Percentiles rank a stretch among this genome's conserved stretches.
phyloP scores from a whole-genome alignment of 1,140 invertebrate species.

The Nylanderia fulva region DNA sequence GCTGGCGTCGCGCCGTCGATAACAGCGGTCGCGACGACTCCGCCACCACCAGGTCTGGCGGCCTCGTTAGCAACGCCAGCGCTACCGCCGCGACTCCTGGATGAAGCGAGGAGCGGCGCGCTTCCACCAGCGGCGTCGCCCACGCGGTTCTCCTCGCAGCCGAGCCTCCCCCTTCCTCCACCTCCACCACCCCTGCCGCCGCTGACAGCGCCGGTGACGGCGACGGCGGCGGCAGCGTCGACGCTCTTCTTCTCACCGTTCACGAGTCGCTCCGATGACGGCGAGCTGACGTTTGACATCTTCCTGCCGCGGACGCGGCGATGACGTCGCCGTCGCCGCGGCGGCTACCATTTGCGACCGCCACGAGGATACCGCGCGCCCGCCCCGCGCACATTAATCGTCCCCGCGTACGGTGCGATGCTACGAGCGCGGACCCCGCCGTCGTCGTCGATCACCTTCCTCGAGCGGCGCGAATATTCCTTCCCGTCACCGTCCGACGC shows the following conservation, averaged over 20 bases:
- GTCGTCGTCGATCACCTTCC: not conserved
- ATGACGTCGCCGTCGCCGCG: conserved; percentile 59
- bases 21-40: conserved; percentile 51
- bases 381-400: conserved; percentile 74
- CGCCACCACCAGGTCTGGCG: too few species aligned
- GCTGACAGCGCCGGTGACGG: conserved; percentile 41
- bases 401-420: conserved; percentile 30
- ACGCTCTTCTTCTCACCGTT: conserved; percentile 75
- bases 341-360: conserved; percentile 70
- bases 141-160: not conserved
- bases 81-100: not conserved
- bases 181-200: conserved; percentile 13
- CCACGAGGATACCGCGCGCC: conserved; percentile 76
- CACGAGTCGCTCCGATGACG: conserved; percentile 71
- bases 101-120: not conserved
- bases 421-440: not conserved
- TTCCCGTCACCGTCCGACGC: too few species aligned
- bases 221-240: conserved; percentile 43
- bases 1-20: conserved; percentile 64
- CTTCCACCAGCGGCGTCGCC: not conserved
- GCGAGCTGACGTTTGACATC: conserved; percentile 76
- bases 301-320: conserved; percentile 65
- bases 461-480: conserved; percentile 29
- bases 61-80: not conserved
- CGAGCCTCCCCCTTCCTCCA: not conserved